phyloP scores from a whole-genome alignment of 2,888 invertebrate species.

The Xanthia togata region DNA sequence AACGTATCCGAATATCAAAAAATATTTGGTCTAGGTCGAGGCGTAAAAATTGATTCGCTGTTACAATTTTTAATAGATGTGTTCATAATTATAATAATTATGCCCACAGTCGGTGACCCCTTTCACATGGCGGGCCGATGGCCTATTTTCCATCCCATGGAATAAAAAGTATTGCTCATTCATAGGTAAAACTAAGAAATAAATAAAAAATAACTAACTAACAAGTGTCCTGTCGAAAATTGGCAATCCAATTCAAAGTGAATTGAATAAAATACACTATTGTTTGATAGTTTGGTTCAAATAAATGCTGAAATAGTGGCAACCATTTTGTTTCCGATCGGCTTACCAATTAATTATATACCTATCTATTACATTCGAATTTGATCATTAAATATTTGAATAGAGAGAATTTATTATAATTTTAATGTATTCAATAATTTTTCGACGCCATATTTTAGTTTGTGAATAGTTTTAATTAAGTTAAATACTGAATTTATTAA shows the following conservation, averaged over 20 bases:
- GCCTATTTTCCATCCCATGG: background rate
- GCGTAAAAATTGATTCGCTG: no score
- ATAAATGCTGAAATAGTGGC: background rate
- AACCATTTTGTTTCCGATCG: constrained; percentile 28
- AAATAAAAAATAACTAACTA: constrained; percentile 1
- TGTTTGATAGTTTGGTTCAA: constrained; percentile 13
- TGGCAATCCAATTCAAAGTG: constrained; percentile 17
- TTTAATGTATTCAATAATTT: background rate
- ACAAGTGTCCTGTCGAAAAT: constrained; percentile 6
- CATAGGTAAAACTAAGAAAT: background rate
- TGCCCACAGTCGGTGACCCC: background rate
- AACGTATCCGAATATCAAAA: no score
- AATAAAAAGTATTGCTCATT: background rate
- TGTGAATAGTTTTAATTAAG: no score
- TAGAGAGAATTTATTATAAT: background rate
- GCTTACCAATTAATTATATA: constrained; percentile 14
- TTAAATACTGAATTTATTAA: background rate
- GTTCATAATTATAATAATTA: background rate
- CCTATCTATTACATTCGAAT: background rate
- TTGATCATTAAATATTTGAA: background rate
- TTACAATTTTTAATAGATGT: no score
- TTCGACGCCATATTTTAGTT: no score
- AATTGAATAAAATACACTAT: constrained; percentile 16
- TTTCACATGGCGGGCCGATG: background rate
- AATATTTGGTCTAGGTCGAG: no score